Conservation (phyloP, 2,797 vertebrate species). For the Anas acuta region DNA sequence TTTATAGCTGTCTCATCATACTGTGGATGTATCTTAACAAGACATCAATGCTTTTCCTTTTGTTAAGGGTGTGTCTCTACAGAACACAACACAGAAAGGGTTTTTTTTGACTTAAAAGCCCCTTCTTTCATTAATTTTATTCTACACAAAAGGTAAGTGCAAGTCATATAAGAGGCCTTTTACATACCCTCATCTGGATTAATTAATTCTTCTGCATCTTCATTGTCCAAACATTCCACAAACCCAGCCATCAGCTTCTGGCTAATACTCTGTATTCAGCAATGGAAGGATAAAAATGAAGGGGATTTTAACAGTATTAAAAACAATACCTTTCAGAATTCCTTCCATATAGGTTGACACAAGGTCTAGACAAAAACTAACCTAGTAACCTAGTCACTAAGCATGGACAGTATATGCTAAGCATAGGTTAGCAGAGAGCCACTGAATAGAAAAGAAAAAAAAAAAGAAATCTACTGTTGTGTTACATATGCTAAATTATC, state of each 20-base stretch:
- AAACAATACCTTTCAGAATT: background rate
- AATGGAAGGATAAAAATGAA: background rate
- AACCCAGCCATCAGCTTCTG: slow-evolving; percentile 97
- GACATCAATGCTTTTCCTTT: background rate
- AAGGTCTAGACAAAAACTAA: background rate
- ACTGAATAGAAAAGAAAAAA: background rate
- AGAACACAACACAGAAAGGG: background rate
- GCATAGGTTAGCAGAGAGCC: background rate
- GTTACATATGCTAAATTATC: background rate
- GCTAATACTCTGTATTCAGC: slow-evolving; percentile 83
- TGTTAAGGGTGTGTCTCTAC: background rate
- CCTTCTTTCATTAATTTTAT: background rate
- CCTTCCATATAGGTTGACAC: background rate
- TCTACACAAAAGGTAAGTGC: background rate
- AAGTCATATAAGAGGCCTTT: background rate
- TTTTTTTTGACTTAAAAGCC: background rate
- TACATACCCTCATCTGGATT: slow-evolving; percentile 87
- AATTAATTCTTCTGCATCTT: slow-evolving; percentile 92
- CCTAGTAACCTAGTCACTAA: background rate
- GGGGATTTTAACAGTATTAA: background rate
- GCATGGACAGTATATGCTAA: background rate
- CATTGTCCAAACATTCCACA: slow-evolving; percentile 95
- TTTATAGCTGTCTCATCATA: background rate
- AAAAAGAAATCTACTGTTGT: background rate
- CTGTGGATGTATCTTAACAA: background rate